Evolutionary conservation across 2,888 invertebrate species (phyloP), one percentile per base, ranked within the genome.

Genomic region (Archips xylosteana): DNA sequence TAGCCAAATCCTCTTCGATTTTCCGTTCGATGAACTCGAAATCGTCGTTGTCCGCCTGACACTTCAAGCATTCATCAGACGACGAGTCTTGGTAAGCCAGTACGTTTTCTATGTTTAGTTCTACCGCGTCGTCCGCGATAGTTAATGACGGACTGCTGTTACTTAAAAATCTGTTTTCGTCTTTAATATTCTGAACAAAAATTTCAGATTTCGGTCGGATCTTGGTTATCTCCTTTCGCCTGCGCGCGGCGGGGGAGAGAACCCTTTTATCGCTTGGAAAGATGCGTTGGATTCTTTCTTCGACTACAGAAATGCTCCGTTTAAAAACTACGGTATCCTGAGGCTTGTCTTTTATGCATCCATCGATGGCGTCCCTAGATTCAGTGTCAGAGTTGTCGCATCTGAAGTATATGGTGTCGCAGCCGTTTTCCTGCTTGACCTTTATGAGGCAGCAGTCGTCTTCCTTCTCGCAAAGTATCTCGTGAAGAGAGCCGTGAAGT

Each of bases 391-490:
- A 90, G 83, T 87, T 89, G 80, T 94, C 93, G 76, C 92, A 92
- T 9, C 90, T 82, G 83, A 85, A 86, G 84, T 92, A 93, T 39
- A 94, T 87, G 2, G 90, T 88, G 83, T 94, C 94, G 78, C 92
- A 92, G 13, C 91, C 92, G 80, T 91, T 91, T 75, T 94, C 94
- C 78, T 92, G 92, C 80, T 92, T 92, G 32, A 94, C 67, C 81
- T 92, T 92, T 76, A 92, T 81, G 70, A 95, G 91, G 80, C 95
- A 95, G 85, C 95, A 95, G 49, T 94, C 94, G 84, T 92, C 91
- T 62, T 88, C 89, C 76, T 87, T 87, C 82, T 94, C 94, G 82
- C 95, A 95, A 6, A 93, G 86, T 64, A 94, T 88, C 81, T 94
- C 94, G 85, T 95, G 95, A 73, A 94, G 78, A 8, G 92, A 94